Conservation (phyloP, 2,888 invertebrate genomes). For the Eledona agricola region DNA sequence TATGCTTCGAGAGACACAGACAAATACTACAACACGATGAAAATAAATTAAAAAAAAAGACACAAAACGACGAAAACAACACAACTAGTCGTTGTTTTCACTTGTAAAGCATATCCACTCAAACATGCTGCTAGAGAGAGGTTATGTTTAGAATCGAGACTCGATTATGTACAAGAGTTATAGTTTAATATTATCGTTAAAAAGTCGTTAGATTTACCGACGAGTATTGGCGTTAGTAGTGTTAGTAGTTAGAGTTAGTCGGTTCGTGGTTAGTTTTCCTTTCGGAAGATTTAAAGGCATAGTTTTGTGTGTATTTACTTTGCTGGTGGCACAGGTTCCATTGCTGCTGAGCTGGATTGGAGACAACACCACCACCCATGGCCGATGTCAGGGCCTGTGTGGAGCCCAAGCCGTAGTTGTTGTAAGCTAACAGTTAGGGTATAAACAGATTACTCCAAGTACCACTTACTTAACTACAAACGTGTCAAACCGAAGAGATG, state of each 20-base stretch:
- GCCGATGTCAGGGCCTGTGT: conserved; percentile 64
- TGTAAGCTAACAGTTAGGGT: conserved; percentile 62
- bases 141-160: too few species aligned
- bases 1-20: conserved; percentile 20
- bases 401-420: conserved; percentile 66
- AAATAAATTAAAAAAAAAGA: too few species aligned
- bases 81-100: background rate
- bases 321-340: conserved; percentile 61
- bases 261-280: conserved; percentile 14
- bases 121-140: conserved; percentile 21
- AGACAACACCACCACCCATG: conserved; percentile 68
- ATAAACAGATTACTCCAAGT: conserved; percentile 43
- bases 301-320: conserved; percentile 59
- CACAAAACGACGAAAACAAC: conserved; percentile 1
- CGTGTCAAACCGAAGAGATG: too few species aligned
- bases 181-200: too few species aligned
- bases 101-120: conserved; percentile 25
- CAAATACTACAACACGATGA: conserved; percentile 14
- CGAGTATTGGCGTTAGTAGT: conserved; percentile 8
- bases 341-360: conserved; percentile 62
- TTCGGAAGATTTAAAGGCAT: conserved; percentile 21
- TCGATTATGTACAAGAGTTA: too few species aligned
- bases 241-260: conserved; percentile 20
- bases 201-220: conserved; percentile 3
- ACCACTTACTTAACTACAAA: conserved; percentile 34